These are phyloP conservation scores for Habroteleia sp. DNA, from an alignment of 2,888 invertebrate genomes.

Conservation along the genomic window DNA sequence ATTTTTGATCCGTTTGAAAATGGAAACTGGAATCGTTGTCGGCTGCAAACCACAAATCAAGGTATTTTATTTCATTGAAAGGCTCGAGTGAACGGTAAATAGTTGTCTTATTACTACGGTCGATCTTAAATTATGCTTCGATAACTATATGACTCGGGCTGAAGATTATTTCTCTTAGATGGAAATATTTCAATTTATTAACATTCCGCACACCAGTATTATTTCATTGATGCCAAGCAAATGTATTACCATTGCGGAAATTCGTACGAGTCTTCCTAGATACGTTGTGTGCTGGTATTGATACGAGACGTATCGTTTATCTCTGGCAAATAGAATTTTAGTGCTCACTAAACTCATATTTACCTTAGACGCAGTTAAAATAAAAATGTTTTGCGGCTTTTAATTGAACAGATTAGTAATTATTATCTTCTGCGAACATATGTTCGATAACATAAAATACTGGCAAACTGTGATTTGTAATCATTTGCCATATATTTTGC, in stretches of 20 bases:
- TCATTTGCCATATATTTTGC: too few species aligned
- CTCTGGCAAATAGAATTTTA: conserved; percentile 39
- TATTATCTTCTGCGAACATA: too few species aligned
- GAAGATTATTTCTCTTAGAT: conserved; percentile 9
- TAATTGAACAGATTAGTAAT: too few species aligned
- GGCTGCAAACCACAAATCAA: too few species aligned
- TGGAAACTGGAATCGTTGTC: too few species aligned
- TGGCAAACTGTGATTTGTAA: too few species aligned
- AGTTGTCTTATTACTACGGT: too few species aligned
- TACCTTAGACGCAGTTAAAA: conserved; percentile 3
- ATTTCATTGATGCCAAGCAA: conserved; percentile 27
- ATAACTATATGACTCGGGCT: conserved; percentile 5
- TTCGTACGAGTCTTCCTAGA: conserved; percentile 27
- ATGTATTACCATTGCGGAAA: conserved; percentile 25
- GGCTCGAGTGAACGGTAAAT: too few species aligned
- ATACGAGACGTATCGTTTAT: conserved; percentile 28
- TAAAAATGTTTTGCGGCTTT: neutral
- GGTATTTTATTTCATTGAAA: too few species aligned
- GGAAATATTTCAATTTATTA: conserved; percentile 35
- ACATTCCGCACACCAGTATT: conserved; percentile 18
- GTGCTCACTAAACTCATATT: conserved; percentile 20
- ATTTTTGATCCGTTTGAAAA: too few species aligned
- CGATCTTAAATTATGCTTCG: too few species aligned
- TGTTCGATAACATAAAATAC: too few species aligned
- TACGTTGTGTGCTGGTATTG: conserved; percentile 27